A percentile compares a stretch with the other conserved stretches of the same genome.
Evolutionary conservation across 2,797 vertebrate species (phyloP).

Genomic region (Peromyscus nudipes): DNA sequence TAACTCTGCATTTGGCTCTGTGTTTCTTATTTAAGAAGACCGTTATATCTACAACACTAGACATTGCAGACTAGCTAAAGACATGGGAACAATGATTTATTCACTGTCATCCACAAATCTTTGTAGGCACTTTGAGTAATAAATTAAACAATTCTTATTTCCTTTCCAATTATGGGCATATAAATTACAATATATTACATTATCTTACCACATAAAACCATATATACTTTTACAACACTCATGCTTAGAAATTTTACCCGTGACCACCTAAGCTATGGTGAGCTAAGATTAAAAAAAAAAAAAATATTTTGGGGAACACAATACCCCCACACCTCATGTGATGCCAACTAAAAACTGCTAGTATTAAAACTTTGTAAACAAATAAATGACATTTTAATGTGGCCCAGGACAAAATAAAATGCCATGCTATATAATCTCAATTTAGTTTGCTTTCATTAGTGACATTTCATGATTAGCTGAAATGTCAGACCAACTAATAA

Average conservation of each 20-base stretch:
- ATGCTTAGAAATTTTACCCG: slow-evolving; percentile 54
- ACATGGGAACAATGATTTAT: neutral
- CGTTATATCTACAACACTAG: neutral
- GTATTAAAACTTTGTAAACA: neutral
- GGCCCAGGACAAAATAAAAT: slow-evolving; percentile 54
- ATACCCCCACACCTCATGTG: too few relatives aligned
- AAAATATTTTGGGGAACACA: too few relatives aligned
- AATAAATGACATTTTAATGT: slow-evolving; percentile 67
- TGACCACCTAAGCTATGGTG: slow-evolving; percentile 4
- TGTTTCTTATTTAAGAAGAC: too few relatives aligned
- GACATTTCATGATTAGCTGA: slow-evolving; percentile 37
- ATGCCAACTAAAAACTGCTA: slow-evolving; percentile 69
- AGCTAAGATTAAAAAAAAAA: neutral
- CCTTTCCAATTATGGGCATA: slow-evolving; percentile 6
- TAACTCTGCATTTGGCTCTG: too few relatives aligned
- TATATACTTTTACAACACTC: neutral
- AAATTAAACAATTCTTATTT: slow-evolving; percentile 41
- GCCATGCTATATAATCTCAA: slow-evolving; percentile 55
- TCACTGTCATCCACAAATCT: neutral
- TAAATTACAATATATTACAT: neutral
- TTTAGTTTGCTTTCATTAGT: slow-evolving; percentile 63
- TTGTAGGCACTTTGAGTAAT: neutral
- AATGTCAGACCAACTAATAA: slow-evolving; percentile 51
- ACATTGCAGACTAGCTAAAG: neutral
- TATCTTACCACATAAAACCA: slow-evolving; percentile 12